Conservation (phyloP, 1,140 invertebrate species). For the Potamilus streckersoni region DNA sequence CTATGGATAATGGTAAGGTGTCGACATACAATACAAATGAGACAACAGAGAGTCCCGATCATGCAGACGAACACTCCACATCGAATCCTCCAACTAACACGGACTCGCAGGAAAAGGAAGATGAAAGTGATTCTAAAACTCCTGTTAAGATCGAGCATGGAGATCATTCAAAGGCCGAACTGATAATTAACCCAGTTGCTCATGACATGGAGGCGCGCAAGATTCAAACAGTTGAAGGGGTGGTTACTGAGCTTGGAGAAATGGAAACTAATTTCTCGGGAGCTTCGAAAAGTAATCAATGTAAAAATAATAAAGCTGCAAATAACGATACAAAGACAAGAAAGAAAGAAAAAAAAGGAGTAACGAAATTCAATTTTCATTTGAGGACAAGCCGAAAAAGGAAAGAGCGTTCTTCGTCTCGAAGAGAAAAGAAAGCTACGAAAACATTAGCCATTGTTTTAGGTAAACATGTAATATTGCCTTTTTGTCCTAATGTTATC, state of each 20-base stretch:
- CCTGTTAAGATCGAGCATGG: slow-evolving; percentile 66
- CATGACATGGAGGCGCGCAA: slow-evolving; percentile 23
- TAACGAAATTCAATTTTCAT: slow-evolving; percentile 79
- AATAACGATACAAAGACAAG: slow-evolving; percentile 14
- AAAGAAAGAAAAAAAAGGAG: slow-evolving; percentile 51
- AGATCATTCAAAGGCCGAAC: slow-evolving; percentile 71
- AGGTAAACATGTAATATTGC: slow-evolving; percentile 74
- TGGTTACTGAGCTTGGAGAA: no score
- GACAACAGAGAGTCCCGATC: slow-evolving; percentile 12
- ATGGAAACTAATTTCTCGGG: no score
- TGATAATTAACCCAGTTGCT: slow-evolving; percentile 56
- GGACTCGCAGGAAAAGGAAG: slow-evolving; percentile 75
- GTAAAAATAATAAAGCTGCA: no score
- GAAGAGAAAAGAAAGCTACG: slow-evolving; percentile 98
- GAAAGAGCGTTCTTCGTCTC: slow-evolving; percentile 85
- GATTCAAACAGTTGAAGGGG: no score
- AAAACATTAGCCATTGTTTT: slow-evolving; percentile 99
- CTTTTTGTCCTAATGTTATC: background rate
- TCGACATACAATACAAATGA: slow-evolving; percentile 71
- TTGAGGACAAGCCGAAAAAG: slow-evolving; percentile 61
- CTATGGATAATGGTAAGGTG: slow-evolving; percentile 54
- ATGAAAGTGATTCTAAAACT: slow-evolving; percentile 61
- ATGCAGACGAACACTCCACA: slow-evolving; percentile 26
- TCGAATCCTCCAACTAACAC: slow-evolving; percentile 67
- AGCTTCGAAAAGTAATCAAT: no score